Base-by-base conservation (phyloP, 1,140 invertebrate genomes). In the Musca vetustissima region DNA sequence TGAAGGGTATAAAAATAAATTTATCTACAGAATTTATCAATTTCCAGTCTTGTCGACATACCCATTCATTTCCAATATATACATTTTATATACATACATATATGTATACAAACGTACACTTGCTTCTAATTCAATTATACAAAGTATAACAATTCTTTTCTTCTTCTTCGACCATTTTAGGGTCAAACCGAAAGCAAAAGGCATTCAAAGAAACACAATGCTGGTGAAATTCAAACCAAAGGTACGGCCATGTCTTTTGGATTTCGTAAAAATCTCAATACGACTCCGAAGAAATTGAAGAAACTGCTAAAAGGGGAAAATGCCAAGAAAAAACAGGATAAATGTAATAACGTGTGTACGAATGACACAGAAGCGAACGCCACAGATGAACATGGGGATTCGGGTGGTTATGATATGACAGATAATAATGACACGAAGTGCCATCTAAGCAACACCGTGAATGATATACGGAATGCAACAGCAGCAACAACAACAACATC, bases 241-340 rank as follows among this genome's bases (percentile, higher is more conserved):
- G 83, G 83, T 21, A 83, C 82, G 15, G 83, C 83, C 47, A 84
- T 83, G 75, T 83, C 83, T 71, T 84, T 84, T 74, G 83, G 83
- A 36, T 84, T 84, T 72, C 83, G 83, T 72, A 83, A 83, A 68
- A 83, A 83, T 66, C 73, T 80, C 69, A 78, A 80, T 24, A 76
- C 75, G 11, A 80, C 80, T 57, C 76, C 76, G 59, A 81, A 80
- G 66, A 82, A 82, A 72, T 74, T 79, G 24, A 81, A 79, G 72
- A 81, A 81, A 75, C 72, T 79, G 67, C 72, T 79, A 43, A 77
- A 80, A n/a, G 70, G 68, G 25, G 50, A 50, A 24, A 68, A 71
- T 22, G 64, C 14, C 47, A 71, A 66, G 28, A 68, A 50, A 25
- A 72, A 69, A 64, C 57, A 64, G 21, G 71, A 73, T 57, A 61